A percentile compares a stretch with the other conserved stretches of the same genome.
phyloP scores from a whole-genome alignment of 2,113 vertebrate genomes.

The Rafetus swinhoei region DNA sequence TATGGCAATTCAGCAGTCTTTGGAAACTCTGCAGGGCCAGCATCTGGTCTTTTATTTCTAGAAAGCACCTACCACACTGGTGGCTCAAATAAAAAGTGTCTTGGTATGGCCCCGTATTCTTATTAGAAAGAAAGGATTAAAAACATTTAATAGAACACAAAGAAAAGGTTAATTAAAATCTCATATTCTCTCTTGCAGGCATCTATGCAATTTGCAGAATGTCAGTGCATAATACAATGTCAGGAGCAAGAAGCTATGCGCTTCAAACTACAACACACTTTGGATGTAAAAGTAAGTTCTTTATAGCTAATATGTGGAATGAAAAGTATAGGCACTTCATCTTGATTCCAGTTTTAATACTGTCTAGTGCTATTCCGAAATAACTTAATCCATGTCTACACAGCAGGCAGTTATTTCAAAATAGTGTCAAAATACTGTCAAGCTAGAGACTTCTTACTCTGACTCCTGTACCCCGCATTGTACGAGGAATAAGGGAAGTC shows the following conservation, averaged over 20 bases:
- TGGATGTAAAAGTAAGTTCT: constrained; percentile 83
- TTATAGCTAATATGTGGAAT: background rate
- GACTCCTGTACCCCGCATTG: too few species aligned
- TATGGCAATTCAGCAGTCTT: background rate
- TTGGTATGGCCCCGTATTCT: background rate
- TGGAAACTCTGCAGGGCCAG: background rate
- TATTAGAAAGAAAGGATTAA: rapidly evolving
- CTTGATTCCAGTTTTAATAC: background rate
- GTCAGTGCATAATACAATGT: constrained; percentile 86
- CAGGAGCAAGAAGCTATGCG: constrained; percentile 84
- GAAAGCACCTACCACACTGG: background rate
- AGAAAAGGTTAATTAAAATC: rapidly evolving
- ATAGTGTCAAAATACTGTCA: too few species aligned
- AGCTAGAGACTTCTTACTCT: too few species aligned
- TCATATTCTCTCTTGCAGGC: constrained; percentile 74
- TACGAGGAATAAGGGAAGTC: too few species aligned
- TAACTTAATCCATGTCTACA: too few species aligned
- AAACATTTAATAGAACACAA: background rate
- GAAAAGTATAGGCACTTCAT: background rate
- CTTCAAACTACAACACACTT: constrained; percentile 84
- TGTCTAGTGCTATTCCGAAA: background rate
- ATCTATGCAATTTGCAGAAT: constrained; percentile 85
- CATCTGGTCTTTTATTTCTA: background rate
- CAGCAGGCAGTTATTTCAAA: too few species aligned
- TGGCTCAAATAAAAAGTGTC: background rate